A percentile compares a stretch with the other conserved stretches of the same genome.
These are phyloP conservation scores for Osmoderma eremita DNA, from an alignment of 2,888 invertebrate genomes.

Conservation along the genomic window DNA sequence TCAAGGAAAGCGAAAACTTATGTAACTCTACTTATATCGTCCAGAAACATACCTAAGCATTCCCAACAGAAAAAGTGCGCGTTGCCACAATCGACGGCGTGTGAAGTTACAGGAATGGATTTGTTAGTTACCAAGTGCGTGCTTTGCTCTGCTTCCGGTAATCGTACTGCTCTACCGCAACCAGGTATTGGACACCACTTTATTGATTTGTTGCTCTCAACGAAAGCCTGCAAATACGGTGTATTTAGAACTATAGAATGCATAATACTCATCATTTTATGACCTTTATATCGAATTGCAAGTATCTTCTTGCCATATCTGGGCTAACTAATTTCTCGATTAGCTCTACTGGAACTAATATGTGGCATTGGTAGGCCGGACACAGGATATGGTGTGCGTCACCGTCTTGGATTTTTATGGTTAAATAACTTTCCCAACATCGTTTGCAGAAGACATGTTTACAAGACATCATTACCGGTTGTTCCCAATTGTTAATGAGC, in stretches of 20 bases:
- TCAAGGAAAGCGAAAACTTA: conserved; percentile 33
- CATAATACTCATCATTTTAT: conserved; percentile 10
- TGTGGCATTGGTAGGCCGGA: conserved; percentile 72
- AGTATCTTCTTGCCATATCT: conserved; percentile 72
- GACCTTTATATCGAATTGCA: conserved; percentile 77
- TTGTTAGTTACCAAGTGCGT: conserved; percentile 53
- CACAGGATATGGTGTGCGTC: conserved; percentile 74
- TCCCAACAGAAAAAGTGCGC: conserved; percentile 78
- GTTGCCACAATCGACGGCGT: conserved; percentile 76
- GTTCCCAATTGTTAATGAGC: conserved; percentile 64
- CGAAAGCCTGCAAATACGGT: conserved; percentile 68
- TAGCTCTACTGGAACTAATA: conserved; percentile 72
- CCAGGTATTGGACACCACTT: conserved; percentile 78
- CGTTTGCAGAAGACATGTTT: conserved; percentile 71
- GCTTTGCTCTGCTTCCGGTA: conserved; percentile 68
- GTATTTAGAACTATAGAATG: neutral
- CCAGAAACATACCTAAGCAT: conserved; percentile 58
- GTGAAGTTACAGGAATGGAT: conserved; percentile 63
- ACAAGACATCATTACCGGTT: conserved; percentile 69
- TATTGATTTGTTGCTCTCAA: conserved; percentile 75
- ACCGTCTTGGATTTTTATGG: conserved; percentile 73
- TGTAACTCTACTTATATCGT: too few relatives aligned
- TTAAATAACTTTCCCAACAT: conserved; percentile 75
- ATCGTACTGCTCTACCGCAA: conserved; percentile 72
- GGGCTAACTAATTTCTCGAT: conserved; percentile 74